Base-by-base conservation (phyloP, 2,888 invertebrate genomes). In the Synanthedon andrenaeformis region DNA sequence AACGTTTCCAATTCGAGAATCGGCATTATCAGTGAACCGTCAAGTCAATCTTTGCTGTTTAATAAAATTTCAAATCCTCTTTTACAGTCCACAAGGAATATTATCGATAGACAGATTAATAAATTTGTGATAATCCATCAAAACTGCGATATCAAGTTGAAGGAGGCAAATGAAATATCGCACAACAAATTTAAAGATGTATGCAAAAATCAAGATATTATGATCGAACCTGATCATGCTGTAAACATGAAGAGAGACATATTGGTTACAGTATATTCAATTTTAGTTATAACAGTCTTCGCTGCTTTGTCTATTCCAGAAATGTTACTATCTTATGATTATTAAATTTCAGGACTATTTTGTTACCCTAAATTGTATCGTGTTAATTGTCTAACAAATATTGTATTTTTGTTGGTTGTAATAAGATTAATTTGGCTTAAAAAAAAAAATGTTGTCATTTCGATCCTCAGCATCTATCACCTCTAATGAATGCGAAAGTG, bases 221-320 rank as follows among this genome's bases (percentile, higher is more conserved):
- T 17, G 49, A 17, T 5, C 12, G 14, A 49, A 19, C 69, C 66
- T 54, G 80, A 83, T 57, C 67, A 74, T 2, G 53, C 72, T 42
- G 57, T 84, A 53, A 82, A 75, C 67, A 70, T 83, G 56, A 87
- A 87, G 62, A 72, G 82, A 58, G 82, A 85, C 63, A 66, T 86
- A 58, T 64, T 87, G 55, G 81, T 87, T 13, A 82, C 83, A 3
- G 62, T 86, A 51, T 87, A 87, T 65, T 85, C 85, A 4, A 69
- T 86, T 62, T 66, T 87, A 53, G 82, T 84, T 28, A 66, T 86
- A 17, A 83, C 82, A 52, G 76, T 87, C 1, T 86, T 87, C 58
- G 82, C 82, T 52, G 85, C 85, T 17, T 66, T 87, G 53, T 80
- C 85, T 1, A 75, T 84, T 59, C 82, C 85, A 2, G 78, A 76